Percentiles rank a stretch among this genome's conserved stretches.
Conservation (phyloP, 2,888 invertebrate species). For the Agelastica alni region DNA sequence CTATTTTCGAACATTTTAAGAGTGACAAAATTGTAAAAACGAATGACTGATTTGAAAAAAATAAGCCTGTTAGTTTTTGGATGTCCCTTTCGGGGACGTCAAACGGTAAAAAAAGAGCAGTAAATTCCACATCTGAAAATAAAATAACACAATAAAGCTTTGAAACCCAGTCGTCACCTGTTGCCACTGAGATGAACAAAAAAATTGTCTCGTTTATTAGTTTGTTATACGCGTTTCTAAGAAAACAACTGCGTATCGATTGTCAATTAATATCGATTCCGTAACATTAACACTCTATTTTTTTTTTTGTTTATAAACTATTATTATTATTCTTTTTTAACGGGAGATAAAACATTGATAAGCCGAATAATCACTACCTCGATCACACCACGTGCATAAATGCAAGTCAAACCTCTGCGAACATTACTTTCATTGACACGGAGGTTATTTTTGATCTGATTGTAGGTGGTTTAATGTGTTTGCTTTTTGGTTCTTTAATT, state of each 20-base stretch:
- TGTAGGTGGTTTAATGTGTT: conserved; percentile 2
- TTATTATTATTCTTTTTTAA: conserved; percentile 14
- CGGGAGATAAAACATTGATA: conserved; percentile 16
- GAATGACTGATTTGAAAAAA: too few species aligned
- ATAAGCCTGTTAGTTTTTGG: too few species aligned
- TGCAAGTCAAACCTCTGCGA: not conserved
- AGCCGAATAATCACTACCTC: conserved; percentile 3
- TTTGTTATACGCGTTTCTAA: conserved; percentile 1
- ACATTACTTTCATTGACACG: not conserved
- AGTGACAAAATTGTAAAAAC: too few species aligned
- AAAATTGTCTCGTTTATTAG: conserved; percentile 11
- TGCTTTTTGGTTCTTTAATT: not conserved
- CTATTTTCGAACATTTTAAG: too few species aligned
- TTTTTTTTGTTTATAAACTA: too few species aligned
- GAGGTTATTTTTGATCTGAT: not conserved
- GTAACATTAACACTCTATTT: conserved; percentile 18
- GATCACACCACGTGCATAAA: not conserved
- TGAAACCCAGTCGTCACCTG: conserved; percentile 31
- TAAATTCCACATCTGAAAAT: not conserved
- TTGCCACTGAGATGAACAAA: conserved; percentile 29
- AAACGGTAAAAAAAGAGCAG: conserved; percentile 8
- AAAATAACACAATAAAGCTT: conserved; percentile 3
- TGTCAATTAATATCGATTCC: conserved; percentile 45
- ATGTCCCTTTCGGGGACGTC: too few species aligned
- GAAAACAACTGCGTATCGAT: conserved; percentile 36